Evolutionary conservation across 2,113 vertebrate genomes (phyloP).

Genomic region (Hucho hucho): DNA sequence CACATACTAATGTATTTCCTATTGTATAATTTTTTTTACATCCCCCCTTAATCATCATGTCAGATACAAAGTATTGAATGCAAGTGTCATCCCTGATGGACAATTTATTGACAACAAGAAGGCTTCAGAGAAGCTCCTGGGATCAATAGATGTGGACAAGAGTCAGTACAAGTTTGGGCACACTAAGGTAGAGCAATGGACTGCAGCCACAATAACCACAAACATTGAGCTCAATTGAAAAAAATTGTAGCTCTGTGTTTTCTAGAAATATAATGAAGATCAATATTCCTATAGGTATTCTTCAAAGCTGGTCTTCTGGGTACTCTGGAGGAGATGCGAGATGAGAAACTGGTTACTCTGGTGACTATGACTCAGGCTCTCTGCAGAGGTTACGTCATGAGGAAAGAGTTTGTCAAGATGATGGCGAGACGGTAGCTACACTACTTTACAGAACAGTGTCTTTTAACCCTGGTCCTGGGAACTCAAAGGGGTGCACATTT

Average conservation of each 20-base stretch:
- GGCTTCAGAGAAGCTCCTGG: conserved; percentile 85
- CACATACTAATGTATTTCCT: not conserved
- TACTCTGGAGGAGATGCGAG: conserved; percentile 28
- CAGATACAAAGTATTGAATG: conserved; percentile 80
- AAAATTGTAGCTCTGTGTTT: too few species aligned
- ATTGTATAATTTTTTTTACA: not conserved
- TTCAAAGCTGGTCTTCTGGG: conserved; percentile 94
- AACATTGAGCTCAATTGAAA: too few species aligned
- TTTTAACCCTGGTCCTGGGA: too few species aligned
- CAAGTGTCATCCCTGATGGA: conserved; percentile 82
- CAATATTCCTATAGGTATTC: conserved; percentile 78
- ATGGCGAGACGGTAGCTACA: conserved; percentile 80
- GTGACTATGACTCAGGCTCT: conserved; percentile 92
- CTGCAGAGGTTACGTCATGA: conserved; percentile 84
- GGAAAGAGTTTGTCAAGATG: conserved; percentile 84
- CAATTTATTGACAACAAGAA: conserved; percentile 90
- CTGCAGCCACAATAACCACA: not conserved
- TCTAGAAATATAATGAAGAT: too few species aligned
- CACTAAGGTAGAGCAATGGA: conserved; percentile 78
- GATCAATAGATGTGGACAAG: conserved; percentile 85
- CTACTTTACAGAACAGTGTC: too few species aligned
- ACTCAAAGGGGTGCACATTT: too few species aligned
- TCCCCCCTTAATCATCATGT: not conserved
- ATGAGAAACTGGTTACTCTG: conserved; percentile 82
- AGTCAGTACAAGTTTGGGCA: conserved; percentile 90